Conservation (phyloP, 1,140 invertebrate species). For the Papilio aristodemus region DNA sequence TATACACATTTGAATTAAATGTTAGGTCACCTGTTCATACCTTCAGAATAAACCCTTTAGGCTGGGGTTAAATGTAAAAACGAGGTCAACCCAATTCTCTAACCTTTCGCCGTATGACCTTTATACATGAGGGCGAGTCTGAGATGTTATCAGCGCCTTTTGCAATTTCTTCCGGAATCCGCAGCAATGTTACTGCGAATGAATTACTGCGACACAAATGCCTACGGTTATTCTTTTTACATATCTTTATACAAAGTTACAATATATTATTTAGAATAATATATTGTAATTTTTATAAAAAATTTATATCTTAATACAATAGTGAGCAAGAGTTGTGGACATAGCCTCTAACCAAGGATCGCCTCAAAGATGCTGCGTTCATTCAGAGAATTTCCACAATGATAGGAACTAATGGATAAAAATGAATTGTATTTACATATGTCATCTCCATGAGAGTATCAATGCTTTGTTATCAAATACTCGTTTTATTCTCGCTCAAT, state of each 20-base stretch:
- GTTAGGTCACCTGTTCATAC: conserved; percentile 14
- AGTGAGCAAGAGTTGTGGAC: too few species aligned
- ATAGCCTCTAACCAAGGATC: too few species aligned
- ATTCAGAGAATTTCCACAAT: too few species aligned
- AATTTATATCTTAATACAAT: too few species aligned
- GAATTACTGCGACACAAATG: background rate
- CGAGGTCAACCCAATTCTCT: conserved; percentile 20
- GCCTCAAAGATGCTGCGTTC: too few species aligned
- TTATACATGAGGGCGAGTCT: conserved; percentile 15
- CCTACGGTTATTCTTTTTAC: background rate
- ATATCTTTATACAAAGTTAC: background rate
- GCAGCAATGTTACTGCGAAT: conserved; percentile 17
- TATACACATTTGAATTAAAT: conserved; percentile 3
- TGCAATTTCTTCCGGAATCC: conserved; percentile 30
- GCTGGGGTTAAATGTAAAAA: conserved; percentile 26
- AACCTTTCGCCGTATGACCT: conserved; percentile 26
- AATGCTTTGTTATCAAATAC: background rate
- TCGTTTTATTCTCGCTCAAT: background rate
- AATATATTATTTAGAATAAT: too few species aligned
- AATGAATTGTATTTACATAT: too few species aligned
- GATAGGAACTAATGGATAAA: too few species aligned
- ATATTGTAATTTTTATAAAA: too few species aligned
- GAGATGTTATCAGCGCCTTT: conserved; percentile 24
- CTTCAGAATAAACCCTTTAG: background rate
- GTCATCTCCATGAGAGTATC: too few species aligned